Conservation (phyloP, 2,113 vertebrate species). For the Centrocercus urophasianus region DNA sequence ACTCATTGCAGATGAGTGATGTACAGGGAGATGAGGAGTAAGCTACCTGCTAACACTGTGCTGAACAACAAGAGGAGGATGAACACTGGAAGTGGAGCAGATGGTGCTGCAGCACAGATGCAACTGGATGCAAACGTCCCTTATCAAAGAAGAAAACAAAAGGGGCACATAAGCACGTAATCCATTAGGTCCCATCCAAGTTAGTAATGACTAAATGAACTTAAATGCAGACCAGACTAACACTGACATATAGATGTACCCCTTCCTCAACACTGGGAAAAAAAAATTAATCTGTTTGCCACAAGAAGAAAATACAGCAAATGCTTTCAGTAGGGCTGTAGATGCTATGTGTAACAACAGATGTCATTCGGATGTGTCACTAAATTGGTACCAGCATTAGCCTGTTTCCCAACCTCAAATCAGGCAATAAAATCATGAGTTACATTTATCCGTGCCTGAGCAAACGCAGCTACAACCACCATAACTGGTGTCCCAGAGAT, state of each 20-base stretch:
- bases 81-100: background rate
- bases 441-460: background rate
- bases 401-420: background rate
- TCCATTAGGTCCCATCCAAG: background rate
- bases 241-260: background rate
- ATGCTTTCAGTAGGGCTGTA: background rate
- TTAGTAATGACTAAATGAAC: background rate
- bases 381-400: background rate
- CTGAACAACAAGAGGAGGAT: background rate
- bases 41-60: background rate
- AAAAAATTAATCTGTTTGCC: background rate
- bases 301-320: background rate
- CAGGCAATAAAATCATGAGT: background rate
- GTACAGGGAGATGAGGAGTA: background rate
- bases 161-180: background rate
- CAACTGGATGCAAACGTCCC: background rate
- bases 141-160: background rate
- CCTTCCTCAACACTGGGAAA: fast-evolving
- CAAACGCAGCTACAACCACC: background rate
- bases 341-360: background rate
- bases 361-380: background rate
- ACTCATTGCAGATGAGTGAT: background rate
- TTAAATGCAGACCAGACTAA: background rate
- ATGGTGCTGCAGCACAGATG: background rate
- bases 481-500: background rate